Evolutionary conservation across 2,113 vertebrate species (phyloP), one percentile per base, ranked within the genome.

Genomic region (Sarotherodon lohbergeri): DNA sequence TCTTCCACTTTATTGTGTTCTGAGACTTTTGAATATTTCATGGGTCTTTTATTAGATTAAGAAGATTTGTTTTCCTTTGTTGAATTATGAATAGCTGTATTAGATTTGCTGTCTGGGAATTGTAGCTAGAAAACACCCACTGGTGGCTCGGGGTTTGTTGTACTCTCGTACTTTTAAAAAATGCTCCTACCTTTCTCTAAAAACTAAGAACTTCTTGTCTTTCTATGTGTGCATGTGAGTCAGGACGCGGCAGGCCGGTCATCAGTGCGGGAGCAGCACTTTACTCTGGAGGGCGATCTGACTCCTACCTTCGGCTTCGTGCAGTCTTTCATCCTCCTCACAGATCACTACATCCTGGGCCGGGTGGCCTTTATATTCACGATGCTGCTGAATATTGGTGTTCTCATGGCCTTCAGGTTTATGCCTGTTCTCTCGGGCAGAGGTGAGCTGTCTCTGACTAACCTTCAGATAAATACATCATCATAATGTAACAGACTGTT

Each of bases 301-400:
- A 96, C 95, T 27, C 97, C 97, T 34, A 96, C 92, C 93, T 99
- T 99, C 55, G 95, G 95, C 39, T 97, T 98, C 12, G 86, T 96
- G 36, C 95, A 97, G 87, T 99, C 99, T 89, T 96, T 98, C 94
- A 96, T 99, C 95, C 98, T 99, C 80, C 98, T 99, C 86, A 97
- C 96, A 41, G 98, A 99, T 91, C 96, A 98, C 91, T 97, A 97
- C 87, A 93, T 97, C 79, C 91, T 98, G 95, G 98, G 95, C 76
- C 96, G 97, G 36, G 91, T 94, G 36, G 81, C 96, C 78, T 99
- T 99, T 93, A 89, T 96, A 39, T 41, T 96, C 22, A 93, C 89
- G 3, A 94, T 96, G 55, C 91, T 98, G 93, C 86, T 97, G 82
- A 98, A 98, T 46, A 89, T 99, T 1, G 81, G 92, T 7, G 85